phyloP scores from a whole-genome alignment of 1,140 invertebrate species.

The Glomeris maerens region DNA sequence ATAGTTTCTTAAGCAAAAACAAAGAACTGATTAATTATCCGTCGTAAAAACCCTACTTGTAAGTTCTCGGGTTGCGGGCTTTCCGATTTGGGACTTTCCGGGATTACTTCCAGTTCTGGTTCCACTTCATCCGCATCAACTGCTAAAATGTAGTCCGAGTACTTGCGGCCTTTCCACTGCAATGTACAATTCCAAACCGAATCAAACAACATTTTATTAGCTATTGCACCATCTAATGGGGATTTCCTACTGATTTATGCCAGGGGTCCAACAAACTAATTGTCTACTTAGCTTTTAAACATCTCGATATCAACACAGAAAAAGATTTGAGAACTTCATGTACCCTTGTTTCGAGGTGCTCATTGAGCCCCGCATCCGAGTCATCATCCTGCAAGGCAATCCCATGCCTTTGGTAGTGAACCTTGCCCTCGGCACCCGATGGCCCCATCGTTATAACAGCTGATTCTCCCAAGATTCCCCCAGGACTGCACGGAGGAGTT shows the following conservation, averaged over 20 bases:
- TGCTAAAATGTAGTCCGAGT: conserved; percentile 13
- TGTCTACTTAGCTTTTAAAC: no score
- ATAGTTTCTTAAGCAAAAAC: conserved; percentile 21
- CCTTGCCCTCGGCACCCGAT: conserved; percentile 19
- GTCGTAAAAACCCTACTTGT: conserved; percentile 28
- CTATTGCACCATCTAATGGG: no score
- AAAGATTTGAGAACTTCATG: no score
- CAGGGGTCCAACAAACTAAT: no score
- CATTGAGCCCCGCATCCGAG: no score
- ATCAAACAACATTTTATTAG: no score
- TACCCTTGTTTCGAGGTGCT: no score
- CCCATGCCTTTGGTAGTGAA: conserved; percentile 19
- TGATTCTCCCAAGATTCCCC: conserved; percentile 15
- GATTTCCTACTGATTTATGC: no score
- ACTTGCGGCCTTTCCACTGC: conserved; percentile 23
- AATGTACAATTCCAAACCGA: no score
- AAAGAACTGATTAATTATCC: conserved; percentile 26
- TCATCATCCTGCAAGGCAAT: no score
- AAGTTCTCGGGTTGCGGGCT: conserved; percentile 37
- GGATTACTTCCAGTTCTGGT: conserved; percentile 70
- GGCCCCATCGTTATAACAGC: conserved; percentile 19
- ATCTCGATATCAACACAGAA: no score
- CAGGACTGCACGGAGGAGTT: conserved; percentile 29
- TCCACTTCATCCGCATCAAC: conserved; percentile 64
- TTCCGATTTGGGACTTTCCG: conserved; percentile 70